phyloP scores from a whole-genome alignment of 2,888 invertebrate species.

The Deilephila porcellus region DNA sequence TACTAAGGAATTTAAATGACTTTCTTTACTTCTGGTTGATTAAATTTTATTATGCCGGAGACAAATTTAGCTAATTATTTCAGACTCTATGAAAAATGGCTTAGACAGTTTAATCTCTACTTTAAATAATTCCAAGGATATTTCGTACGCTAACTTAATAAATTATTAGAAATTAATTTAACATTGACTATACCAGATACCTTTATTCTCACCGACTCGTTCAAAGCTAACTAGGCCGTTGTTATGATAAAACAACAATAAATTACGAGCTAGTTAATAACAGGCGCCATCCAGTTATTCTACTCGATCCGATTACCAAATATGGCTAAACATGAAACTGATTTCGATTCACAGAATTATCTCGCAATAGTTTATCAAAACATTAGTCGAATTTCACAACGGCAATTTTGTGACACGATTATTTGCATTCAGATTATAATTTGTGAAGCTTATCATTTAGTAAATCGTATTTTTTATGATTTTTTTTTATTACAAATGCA shows the following conservation, averaged over 20 bases:
- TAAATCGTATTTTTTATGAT: no score
- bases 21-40: no score
- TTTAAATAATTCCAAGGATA: not conserved
- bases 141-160: not conserved
- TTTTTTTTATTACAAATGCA: no score
- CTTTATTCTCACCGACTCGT: not conserved
- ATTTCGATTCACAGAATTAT: conserved; percentile 10
- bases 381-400: not conserved
- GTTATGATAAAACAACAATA: not conserved
- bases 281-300: conserved; percentile 12
- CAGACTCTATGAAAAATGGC: no score
- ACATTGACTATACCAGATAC: not conserved
- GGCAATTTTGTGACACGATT: not conserved
- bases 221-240: not conserved
- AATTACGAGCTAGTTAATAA: conserved; percentile 5
- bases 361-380: not conserved
- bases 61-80: no score
- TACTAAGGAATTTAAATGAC: no score
- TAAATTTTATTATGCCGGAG: no score
- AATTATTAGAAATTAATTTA: not conserved
- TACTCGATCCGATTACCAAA: conserved; percentile 4
- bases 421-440: no score
- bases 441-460: no score
- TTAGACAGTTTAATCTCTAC: no score
- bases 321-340: not conserved